Percentiles rank a stretch among this genome's conserved stretches.
These are phyloP conservation scores for Pediacus dermestoides DNA, from an alignment of 2,888 invertebrate species.

Conservation along the genomic window DNA sequence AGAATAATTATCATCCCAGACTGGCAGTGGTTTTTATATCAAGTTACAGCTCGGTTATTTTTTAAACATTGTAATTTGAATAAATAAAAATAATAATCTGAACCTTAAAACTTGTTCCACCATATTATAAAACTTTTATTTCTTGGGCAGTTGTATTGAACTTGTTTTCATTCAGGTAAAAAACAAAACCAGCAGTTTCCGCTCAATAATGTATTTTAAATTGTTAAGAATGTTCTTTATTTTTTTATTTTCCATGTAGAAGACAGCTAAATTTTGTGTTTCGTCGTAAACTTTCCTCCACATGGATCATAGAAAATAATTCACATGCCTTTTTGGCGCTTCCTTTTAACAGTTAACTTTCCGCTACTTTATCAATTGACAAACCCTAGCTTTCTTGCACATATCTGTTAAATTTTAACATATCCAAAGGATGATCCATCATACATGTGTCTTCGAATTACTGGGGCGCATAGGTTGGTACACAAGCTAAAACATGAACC, in stretches of 20 bases:
- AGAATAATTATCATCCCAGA: no score
- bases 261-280: no score
- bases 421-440: conserved; percentile 39
- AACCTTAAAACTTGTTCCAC: no score
- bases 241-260: conserved; percentile 1
- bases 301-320: neutral
- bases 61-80: no score
- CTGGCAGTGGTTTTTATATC: no score
- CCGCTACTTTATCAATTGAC: conserved; percentile 10
- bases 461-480: conserved; percentile 40
- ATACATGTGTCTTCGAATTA: conserved; percentile 43
- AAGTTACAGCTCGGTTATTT: no score
- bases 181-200: conserved; percentile 38
- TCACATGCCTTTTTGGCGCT: conserved; percentile 1
- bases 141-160: no score
- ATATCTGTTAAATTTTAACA: conserved; percentile 21
- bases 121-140: no score
- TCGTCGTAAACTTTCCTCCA: conserved; percentile 2
- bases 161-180: conserved; percentile 36
- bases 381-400: conserved; percentile 17
- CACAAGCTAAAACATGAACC: conserved; percentile 42
- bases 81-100: no score
- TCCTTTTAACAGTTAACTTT: conserved; percentile 9
- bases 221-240: conserved; percentile 32
- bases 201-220: conserved; percentile 42